phyloP scores from a whole-genome alignment of 1,140 invertebrate genomes.

The Drosophila punjabiensis region DNA sequence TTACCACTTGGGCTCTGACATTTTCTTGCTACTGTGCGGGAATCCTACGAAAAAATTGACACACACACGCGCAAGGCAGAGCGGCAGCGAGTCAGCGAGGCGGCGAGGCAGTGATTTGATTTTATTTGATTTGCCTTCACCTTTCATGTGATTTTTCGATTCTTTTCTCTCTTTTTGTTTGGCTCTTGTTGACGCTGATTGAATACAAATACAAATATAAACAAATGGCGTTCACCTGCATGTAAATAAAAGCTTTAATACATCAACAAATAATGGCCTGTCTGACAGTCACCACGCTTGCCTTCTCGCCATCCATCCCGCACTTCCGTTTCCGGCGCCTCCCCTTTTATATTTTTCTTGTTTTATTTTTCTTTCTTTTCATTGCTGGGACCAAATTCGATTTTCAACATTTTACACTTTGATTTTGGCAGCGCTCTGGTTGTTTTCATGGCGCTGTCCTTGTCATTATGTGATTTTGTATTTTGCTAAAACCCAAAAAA shows the following conservation, averaged over 20 bases:
- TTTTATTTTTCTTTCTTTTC: constrained; percentile 31
- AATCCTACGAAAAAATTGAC: constrained; percentile 39
- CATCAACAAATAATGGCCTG: constrained; percentile 76
- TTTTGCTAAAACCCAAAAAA: constrained; percentile 44
- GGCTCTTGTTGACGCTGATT: constrained; percentile 75
- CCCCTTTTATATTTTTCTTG: constrained; percentile 23
- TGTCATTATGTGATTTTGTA: constrained; percentile 65
- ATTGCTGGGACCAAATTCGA: constrained; percentile 62
- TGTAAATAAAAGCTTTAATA: constrained; percentile 79
- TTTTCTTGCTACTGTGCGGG: constrained; percentile 34
- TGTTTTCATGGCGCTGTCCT: constrained; percentile 33
- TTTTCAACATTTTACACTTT: constrained; percentile 77
- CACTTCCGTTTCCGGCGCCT: constrained; percentile 53
- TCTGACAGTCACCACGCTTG: constrained; percentile 54
- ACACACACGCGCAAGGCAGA: constrained; percentile 15
- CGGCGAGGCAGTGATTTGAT: constrained; percentile 55
- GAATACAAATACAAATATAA: constrained; percentile 79
- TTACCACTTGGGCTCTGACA: constrained; percentile 51
- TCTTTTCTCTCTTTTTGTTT: constrained; percentile 31
- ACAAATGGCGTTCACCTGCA: constrained; percentile 78
- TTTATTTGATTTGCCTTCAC: constrained; percentile 74
- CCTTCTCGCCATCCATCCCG: constrained; percentile 15
- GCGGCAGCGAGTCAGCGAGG: background rate
- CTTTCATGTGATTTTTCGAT: constrained; percentile 61
- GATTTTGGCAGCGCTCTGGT: constrained; percentile 29